Evolutionary conservation across 2,113 vertebrate species (phyloP), one percentile per base, ranked within the genome.

Genomic region (Camelus bactrianus): DNA sequence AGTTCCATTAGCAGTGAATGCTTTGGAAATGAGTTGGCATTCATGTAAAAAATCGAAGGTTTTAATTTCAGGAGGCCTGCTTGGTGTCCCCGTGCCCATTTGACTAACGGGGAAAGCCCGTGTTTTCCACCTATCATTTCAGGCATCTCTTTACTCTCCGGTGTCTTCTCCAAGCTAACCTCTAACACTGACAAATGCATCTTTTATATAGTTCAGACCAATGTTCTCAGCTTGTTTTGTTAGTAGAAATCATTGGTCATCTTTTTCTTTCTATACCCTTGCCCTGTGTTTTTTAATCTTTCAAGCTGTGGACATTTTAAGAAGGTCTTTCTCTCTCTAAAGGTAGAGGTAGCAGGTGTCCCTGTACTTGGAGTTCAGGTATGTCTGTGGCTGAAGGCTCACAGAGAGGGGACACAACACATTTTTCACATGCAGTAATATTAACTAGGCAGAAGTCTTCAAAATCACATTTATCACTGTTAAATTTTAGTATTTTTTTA

Each of bases 21-120:
- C 64, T 96, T 95, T 97, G 91, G 90, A 95, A 97, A 91, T 94
- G 94, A 96, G 56, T 96, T 98, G 98, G 94, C 96, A 97, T 30
- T 58, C 13, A 50, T 83, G 72, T 92, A 95, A 81, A 93, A 93
- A 93, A 84, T 19, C 11, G 82, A 73, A 97, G 86, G 75, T 70
- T 95, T 91, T 38, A 38, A 0, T 91, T 97, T 82, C 92, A 89
- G 93, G 87, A 94, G 77, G 38, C 70, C 0, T 1, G 54, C 38
- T 69, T 89, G 81, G 73, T 88, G 19, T 48, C 12, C 6, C 3
- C 16, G 89, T 48, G 13, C 38, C 89, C 1, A 0, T 26, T 82
- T 70, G 81, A 28, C 3, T 3, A 20, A 92, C 1, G 13, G 62
- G 70, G 56, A 69, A 96, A 32, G 26, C 32, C 58, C 4, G 0